Percentiles rank a stretch among this genome's conserved stretches.
These are phyloP conservation scores for Ditula angustiorana DNA, from an alignment of 2,888 invertebrate genomes.

Conservation along the genomic window DNA sequence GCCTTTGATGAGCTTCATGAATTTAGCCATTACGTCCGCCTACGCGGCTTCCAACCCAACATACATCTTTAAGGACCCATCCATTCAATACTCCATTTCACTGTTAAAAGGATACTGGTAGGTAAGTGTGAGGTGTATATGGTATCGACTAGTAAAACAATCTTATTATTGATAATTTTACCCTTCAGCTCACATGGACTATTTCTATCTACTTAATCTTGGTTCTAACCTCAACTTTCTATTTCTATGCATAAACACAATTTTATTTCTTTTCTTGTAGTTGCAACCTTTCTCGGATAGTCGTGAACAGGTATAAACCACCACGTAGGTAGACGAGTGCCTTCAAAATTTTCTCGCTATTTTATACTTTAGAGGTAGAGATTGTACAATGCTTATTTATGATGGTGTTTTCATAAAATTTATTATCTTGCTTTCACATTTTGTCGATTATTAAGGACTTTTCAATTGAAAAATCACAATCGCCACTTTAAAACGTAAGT, in stretches of 20 bases:
- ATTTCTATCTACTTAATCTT: constrained; percentile 32
- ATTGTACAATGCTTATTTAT: constrained; percentile 44
- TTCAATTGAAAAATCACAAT: constrained; percentile 3
- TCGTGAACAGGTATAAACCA: constrained; percentile 81
- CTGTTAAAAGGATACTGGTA: neutral
- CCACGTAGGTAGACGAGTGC: constrained; percentile 71
- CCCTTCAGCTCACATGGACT: neutral
- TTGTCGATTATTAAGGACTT: constrained; percentile 15
- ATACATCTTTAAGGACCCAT: neutral
- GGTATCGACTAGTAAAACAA: neutral
- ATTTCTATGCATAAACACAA: constrained; percentile 59
- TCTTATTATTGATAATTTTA: neutral
- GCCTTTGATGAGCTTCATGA: constrained; percentile 11
- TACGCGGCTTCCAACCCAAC: neutral
- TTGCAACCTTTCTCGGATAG: constrained; percentile 85
- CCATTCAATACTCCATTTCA: neutral
- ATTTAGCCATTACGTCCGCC: constrained; percentile 4
- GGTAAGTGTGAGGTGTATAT: constrained; percentile 9
- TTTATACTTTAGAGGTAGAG: constrained; percentile 55
- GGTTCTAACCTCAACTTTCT: too few species aligned
- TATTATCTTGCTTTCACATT: constrained; percentile 55
- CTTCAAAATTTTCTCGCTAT: constrained; percentile 55
- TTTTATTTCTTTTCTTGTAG: constrained; percentile 78
- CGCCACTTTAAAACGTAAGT: constrained; percentile 14
- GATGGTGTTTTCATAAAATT: constrained; percentile 17